These are phyloP conservation scores for Hyles lineata DNA, from an alignment of 2,888 invertebrate species.

Conservation along the genomic window DNA sequence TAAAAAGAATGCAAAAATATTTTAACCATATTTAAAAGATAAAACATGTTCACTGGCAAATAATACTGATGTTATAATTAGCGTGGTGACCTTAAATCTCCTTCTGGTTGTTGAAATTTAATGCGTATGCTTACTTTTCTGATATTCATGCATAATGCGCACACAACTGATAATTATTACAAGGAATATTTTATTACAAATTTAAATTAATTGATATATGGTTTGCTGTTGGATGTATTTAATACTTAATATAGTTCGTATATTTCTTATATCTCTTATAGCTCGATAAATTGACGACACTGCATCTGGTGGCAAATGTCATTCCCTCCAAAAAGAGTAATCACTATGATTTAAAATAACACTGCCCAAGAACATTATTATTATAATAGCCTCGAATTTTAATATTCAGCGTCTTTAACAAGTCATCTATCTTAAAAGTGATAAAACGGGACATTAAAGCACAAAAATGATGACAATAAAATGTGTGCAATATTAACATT, in stretches of 20 bases:
- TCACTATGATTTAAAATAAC: too few species aligned
- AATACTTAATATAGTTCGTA: too few species aligned
- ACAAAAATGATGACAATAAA: constrained; percentile 19
- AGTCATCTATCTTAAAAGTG: constrained; percentile 12
- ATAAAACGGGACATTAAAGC: constrained; percentile 19
- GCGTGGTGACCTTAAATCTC: background rate
- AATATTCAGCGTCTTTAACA: background rate
- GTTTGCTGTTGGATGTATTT: too few species aligned
- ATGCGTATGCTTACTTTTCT: background rate
- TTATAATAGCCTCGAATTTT: background rate
- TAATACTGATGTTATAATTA: background rate
- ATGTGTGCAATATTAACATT: constrained; percentile 26
- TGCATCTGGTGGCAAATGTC: too few species aligned
- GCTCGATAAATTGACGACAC: too few species aligned
- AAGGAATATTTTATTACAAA: too few species aligned
- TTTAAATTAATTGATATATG: too few species aligned
- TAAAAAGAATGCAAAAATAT: background rate
- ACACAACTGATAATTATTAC: too few species aligned
- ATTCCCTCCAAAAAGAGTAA: too few species aligned
- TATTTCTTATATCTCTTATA: too few species aligned
- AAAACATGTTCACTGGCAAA: background rate
- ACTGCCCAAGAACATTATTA: background rate
- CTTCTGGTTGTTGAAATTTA: background rate
- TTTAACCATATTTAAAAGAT: constrained; percentile 4
- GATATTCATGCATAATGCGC: background rate